Percentiles rank a stretch among this genome's conserved stretches.
Conservation (phyloP, 64 coral and sea anemone genomes). For the Astreopora myriophthalma region DNA sequence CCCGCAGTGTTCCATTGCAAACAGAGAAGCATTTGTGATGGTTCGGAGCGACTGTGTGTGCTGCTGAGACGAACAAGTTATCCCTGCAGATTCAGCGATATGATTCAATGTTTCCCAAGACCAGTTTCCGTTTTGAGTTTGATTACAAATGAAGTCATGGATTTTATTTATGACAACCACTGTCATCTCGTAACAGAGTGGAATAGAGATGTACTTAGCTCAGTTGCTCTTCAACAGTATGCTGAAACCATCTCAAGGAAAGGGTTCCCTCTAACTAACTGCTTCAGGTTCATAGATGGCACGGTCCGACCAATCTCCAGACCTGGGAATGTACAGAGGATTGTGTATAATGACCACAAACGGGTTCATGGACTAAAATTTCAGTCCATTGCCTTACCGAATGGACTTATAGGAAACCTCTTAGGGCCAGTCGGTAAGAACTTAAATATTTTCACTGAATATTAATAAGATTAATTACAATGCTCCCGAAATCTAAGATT, state of each 20-base stretch:
- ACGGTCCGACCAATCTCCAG: not conserved
- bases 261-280: not conserved
- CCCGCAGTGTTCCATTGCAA: not conserved
- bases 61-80: not conserved
- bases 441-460: not conserved
- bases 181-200: too few species aligned
- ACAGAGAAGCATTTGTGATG: not conserved
- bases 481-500: too few species aligned
- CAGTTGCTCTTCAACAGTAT: too few species aligned
- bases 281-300: not conserved
- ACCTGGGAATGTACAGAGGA: not conserved
- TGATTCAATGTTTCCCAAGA: not conserved
- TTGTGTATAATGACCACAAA: not conserved
- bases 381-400: not conserved
- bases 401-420: not conserved
- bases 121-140: not conserved
- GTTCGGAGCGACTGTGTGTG: not conserved
- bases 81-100: not conserved
- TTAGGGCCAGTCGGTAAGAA: not conserved
- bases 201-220: too few species aligned
- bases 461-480: too few species aligned
- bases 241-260: too few species aligned
- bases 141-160: not conserved
- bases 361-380: not conserved
- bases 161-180: too few species aligned